These are phyloP conservation scores for Hyperoplus lanceolatus DNA, from an alignment of 2,797 vertebrate species.

Conservation along the genomic window DNA sequence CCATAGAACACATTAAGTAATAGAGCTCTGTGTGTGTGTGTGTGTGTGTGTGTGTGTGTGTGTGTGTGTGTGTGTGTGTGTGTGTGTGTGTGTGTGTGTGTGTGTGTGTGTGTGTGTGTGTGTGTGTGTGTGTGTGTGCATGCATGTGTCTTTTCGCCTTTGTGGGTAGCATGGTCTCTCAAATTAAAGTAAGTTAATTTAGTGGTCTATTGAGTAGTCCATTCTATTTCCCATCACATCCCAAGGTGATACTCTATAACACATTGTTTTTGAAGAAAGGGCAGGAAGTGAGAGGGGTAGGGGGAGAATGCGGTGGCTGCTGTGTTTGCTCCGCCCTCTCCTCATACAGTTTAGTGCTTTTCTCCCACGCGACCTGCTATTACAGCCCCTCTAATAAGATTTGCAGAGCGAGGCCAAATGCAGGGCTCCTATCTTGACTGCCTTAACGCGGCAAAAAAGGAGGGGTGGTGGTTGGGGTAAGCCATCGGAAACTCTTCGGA, in stretches of 20 bases:
- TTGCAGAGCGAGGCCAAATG: constrained; percentile 61
- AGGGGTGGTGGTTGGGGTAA: constrained; percentile 19
- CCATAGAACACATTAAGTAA: constrained; percentile 48
- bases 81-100: no score
- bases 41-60: not conserved
- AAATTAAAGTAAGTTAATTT: constrained; percentile 78
- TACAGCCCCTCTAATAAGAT: constrained; percentile 77
- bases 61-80: not conserved
- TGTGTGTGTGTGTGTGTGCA: not conserved
- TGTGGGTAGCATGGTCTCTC: constrained; percentile 27
- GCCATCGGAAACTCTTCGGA: constrained; percentile 58
- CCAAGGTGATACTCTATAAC: constrained; percentile 72
- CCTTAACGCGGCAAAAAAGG: constrained; percentile 44
- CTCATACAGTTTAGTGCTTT: constrained; percentile 65
- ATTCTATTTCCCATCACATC: constrained; percentile 72
- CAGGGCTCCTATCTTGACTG: constrained; percentile 54
- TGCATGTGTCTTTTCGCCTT: constrained; percentile 9
- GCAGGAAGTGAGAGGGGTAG: constrained; percentile 7
- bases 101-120: no score
- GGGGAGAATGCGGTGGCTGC: constrained; percentile 3
- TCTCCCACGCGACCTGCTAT: constrained; percentile 64
- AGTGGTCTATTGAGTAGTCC: constrained; percentile 71
- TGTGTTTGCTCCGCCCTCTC: constrained; percentile 49
- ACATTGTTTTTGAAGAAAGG: constrained; percentile 59
- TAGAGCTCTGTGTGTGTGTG: constrained; percentile 19